These are phyloP conservation scores for Holothuria scabra DNA, from an alignment of 53 echinoderm and acorn worm genomes.

Conservation along the genomic window DNA sequence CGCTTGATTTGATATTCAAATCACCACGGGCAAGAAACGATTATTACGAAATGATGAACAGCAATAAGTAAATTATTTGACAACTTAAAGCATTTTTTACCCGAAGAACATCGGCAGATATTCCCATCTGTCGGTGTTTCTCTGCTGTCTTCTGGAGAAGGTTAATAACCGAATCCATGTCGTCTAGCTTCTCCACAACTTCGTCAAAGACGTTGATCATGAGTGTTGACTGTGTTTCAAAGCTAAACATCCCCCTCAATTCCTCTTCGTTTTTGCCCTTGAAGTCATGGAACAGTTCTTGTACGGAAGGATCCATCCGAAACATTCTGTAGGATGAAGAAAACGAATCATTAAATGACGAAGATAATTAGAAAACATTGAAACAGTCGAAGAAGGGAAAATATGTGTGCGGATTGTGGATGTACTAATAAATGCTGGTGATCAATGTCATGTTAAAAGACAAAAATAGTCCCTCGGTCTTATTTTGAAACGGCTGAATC, in stretches of 20 bases:
- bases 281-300: constrained; percentile 82
- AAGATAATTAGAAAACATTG: no score
- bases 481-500: no score
- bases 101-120: constrained; percentile 67
- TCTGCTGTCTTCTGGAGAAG: constrained; percentile 76
- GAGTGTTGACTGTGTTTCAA: constrained; percentile 78
- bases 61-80: neutral
- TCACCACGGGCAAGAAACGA: no score
- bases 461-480: no score
- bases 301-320: constrained; percentile 76
- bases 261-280: constrained; percentile 91
- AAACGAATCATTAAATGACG: neutral
- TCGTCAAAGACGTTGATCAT: constrained; percentile 94
- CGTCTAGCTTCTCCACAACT: constrained; percentile 76
- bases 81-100: constrained; percentile 58
- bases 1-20: neutral
- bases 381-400: no score
- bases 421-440: no score
- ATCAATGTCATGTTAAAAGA: no score
- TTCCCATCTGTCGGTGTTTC: constrained; percentile 77
- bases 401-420: no score
- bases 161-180: constrained; percentile 78
- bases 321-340: constrained; percentile 68
- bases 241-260: constrained; percentile 69
- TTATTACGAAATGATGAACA: no score